Evolutionary conservation across 2,888 invertebrate genomes (phyloP).

Genomic region (Deilephila elpenor): DNA sequence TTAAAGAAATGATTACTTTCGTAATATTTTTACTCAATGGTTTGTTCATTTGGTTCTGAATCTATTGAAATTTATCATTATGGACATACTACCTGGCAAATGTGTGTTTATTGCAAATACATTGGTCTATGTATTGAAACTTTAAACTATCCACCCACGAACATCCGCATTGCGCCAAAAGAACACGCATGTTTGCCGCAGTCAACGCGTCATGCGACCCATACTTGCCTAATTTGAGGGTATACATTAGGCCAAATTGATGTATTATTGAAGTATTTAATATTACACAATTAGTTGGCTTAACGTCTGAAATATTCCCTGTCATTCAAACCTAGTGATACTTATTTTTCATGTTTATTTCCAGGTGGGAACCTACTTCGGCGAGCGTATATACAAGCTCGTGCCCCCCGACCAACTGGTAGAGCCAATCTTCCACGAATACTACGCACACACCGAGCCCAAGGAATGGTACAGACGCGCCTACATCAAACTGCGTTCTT

Average conservation of each 20-base stretch:
- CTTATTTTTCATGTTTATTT: slow-evolving; percentile 37
- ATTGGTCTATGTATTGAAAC: neutral
- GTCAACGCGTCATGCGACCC: too few species aligned
- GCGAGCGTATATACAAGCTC: slow-evolving; percentile 92
- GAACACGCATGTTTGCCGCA: too few species aligned
- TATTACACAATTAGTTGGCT: too few species aligned
- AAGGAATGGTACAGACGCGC: slow-evolving; percentile 81
- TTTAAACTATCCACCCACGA: too few species aligned
- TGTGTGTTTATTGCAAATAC: neutral
- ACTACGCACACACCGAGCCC: slow-evolving; percentile 87
- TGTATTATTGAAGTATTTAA: too few species aligned
- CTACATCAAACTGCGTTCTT: slow-evolving; percentile 81
- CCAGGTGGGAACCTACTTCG: slow-evolving; percentile 93
- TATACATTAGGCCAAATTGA: too few species aligned
- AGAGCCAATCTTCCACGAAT: slow-evolving; percentile 88
- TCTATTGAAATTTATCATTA: too few species aligned
- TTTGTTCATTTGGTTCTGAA: neutral
- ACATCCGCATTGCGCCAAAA: too few species aligned
- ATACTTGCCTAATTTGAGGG: too few species aligned
- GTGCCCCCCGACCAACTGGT: slow-evolving; percentile 86
- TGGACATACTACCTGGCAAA: too few species aligned
- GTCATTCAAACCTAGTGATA: neutral
- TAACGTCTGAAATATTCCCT: neutral
- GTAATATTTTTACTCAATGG: too few species aligned
- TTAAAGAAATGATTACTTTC: too few species aligned